These are phyloP conservation scores for Tetragonisca angustula DNA, from an alignment of 2,888 invertebrate species.

Conservation along the genomic window DNA sequence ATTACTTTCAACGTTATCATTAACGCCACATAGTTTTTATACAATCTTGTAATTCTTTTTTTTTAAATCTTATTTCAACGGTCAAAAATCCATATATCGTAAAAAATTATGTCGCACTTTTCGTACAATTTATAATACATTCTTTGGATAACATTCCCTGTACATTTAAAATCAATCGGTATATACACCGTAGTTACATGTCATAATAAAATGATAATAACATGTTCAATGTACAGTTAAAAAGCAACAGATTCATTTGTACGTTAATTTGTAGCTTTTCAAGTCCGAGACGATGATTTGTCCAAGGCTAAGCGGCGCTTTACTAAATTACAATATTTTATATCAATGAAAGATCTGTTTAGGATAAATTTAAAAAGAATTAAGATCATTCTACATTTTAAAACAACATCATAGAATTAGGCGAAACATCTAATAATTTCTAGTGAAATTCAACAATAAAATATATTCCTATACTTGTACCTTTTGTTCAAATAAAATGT, in stretches of 20 bases:
- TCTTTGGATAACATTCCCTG: constrained; percentile 58
- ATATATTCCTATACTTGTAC: constrained; percentile 17
- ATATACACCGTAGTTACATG: constrained; percentile 44
- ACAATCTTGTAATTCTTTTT: constrained; percentile 27
- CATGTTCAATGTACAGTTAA: constrained; percentile 2
- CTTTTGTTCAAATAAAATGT: neutral
- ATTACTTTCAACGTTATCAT: constrained; percentile 19
- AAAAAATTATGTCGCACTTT: constrained; percentile 51
- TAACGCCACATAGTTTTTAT: constrained; percentile 28
- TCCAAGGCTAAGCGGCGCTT: neutral
- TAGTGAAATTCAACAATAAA: constrained; percentile 12
- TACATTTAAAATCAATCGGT: constrained; percentile 51
- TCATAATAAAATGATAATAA: constrained; percentile 26
- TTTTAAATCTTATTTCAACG: constrained; percentile 24
- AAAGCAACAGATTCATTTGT: constrained; percentile 14
- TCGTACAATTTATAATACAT: constrained; percentile 59
- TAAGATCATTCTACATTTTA: neutral
- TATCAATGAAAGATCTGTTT: neutral
- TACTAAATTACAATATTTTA: neutral
- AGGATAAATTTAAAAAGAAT: neutral
- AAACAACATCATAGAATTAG: neutral
- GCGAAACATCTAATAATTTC: constrained; percentile 1
- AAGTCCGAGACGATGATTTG: neutral
- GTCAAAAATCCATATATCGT: constrained; percentile 46
- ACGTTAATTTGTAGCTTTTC: constrained; percentile 1